phyloP scores from a whole-genome alignment of 2,113 vertebrate genomes.

The Columba livia region DNA sequence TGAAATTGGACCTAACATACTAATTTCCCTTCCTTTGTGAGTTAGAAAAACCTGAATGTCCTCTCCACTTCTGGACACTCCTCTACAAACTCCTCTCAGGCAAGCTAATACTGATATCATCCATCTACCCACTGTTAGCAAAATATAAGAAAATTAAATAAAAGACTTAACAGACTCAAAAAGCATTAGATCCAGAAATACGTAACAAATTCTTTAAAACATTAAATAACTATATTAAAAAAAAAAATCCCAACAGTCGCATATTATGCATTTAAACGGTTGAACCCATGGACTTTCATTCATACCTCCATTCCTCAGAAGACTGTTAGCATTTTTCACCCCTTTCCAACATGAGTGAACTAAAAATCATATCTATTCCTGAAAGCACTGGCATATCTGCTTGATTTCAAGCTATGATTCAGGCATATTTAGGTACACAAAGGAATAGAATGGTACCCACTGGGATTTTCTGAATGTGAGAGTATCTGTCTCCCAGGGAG shows the following conservation, averaged over 20 bases:
- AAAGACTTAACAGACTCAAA: not conserved
- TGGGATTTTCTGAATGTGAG: not conserved
- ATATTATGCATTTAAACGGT: not conserved
- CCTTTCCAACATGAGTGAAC: not conserved
- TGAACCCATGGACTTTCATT: not conserved
- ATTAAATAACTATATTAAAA: not conserved
- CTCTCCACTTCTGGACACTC: not conserved
- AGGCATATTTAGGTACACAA: not conserved
- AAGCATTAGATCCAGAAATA: not conserved
- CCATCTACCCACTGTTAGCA: not conserved
- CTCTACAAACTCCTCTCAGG: not conserved
- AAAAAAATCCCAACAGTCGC: not conserved
- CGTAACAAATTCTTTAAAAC: not conserved
- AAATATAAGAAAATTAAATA: not conserved
- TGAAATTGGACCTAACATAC: not conserved
- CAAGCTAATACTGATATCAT: not conserved
- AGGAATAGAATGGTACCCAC: not conserved
- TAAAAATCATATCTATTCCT: not conserved
- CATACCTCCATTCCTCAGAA: not conserved
- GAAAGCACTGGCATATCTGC: not conserved
- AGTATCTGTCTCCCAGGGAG: not conserved
- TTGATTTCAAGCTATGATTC: not conserved
- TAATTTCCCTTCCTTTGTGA: not conserved
- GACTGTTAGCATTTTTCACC: not conserved
- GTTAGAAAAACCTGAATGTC: not conserved